phyloP scores from a whole-genome alignment of 1,140 invertebrate genomes.

The Archivesica marissinica region DNA sequence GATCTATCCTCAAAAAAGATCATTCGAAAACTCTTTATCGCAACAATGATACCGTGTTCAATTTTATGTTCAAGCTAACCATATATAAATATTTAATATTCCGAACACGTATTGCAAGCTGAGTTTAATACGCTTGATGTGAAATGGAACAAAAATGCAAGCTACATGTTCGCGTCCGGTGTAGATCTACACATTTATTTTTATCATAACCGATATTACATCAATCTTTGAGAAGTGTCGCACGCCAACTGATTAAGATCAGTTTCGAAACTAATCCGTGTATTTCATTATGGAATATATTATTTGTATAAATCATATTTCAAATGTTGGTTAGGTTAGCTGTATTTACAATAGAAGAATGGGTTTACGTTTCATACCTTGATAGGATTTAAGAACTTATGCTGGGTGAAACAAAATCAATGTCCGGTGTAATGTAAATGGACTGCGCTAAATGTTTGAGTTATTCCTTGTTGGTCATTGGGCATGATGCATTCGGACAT shows the following conservation, averaged over 20 bases:
- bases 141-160: not conserved
- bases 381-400: slow-evolving; percentile 24
- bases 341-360: not conserved
- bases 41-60: too few relatives aligned
- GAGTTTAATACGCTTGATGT: not conserved
- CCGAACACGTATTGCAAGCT: not conserved
- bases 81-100: slow-evolving; percentile 7
- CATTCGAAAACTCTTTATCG: too few relatives aligned
- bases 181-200: slow-evolving; percentile 9
- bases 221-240: not conserved
- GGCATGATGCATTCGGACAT: too few relatives aligned
- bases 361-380: not conserved
- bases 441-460: too few relatives aligned
- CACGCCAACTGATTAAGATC: not conserved
- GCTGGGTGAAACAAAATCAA: not conserved
- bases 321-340: not conserved
- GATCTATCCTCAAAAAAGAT: too few relatives aligned
- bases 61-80: not conserved
- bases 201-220: slow-evolving; percentile 8
- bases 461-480: too few relatives aligned
- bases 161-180: slow-evolving; percentile 1
- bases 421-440: not conserved
- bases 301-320: slow-evolving; percentile 33
- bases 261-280: slow-evolving; percentile 29
- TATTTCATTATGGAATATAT: slow-evolving; percentile 16